phyloP scores from a whole-genome alignment of 2,113 vertebrate genomes.

The Rhinopithecus roxellana region DNA sequence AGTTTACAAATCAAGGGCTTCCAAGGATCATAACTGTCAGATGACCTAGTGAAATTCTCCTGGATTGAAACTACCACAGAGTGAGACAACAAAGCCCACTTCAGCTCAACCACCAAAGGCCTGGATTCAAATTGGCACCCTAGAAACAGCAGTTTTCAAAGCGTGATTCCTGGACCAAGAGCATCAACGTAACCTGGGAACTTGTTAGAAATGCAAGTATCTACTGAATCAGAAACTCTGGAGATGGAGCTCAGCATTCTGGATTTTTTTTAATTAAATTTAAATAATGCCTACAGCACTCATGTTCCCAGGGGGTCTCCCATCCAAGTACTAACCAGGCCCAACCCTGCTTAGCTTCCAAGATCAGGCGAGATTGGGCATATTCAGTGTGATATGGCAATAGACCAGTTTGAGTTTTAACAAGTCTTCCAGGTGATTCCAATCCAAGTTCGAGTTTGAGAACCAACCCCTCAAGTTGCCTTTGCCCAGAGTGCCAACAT shows the following conservation, averaged over 20 bases:
- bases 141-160: not conserved
- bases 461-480: not conserved
- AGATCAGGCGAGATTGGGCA: too few species aligned
- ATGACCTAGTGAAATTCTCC: not conserved
- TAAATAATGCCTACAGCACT: too few species aligned
- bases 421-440: not conserved
- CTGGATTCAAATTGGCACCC: not conserved
- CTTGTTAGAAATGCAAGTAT: not conserved
- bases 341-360: too few species aligned
- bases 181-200: not conserved
- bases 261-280: too few species aligned
- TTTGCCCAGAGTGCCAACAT: not conserved
- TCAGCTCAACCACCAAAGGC: not conserved
- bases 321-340: too few species aligned
- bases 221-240: not conserved
- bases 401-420: not conserved
- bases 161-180: not conserved
- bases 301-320: too few species aligned
- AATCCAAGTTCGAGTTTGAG: not conserved
- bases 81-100: not conserved
- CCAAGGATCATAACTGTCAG: not conserved
- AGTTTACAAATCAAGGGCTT: not conserved
- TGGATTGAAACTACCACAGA: not conserved
- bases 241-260: not conserved
- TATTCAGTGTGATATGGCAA: too few species aligned